Percentiles rank a stretch among this genome's conserved stretches.
phyloP scores from a whole-genome alignment of 2,797 vertebrate species.

The Bucorvus abyssinicus region DNA sequence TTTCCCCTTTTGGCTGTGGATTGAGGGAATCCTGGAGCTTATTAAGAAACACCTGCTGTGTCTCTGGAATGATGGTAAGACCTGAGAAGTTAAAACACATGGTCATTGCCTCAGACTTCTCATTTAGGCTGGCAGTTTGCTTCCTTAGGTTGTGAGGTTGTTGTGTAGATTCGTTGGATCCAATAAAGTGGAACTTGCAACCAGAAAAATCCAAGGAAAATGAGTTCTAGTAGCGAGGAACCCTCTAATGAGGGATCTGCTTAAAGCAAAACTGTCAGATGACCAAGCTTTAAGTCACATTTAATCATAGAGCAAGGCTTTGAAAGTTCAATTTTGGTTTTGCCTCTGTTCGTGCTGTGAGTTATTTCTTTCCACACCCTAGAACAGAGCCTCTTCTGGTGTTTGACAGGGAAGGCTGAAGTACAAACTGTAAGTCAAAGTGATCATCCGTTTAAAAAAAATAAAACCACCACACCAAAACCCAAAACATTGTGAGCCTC shows the following conservation, averaged over 20 bases:
- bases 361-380: neutral
- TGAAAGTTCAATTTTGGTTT: neutral
- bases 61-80: slow-evolving; percentile 95
- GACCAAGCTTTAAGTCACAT: neutral
- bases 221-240: neutral
- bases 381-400: neutral
- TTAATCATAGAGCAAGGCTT: neutral
- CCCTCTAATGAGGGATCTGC: neutral
- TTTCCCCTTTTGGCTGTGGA: slow-evolving; percentile 97
- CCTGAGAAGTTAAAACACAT: neutral
- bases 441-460: neutral
- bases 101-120: neutral
- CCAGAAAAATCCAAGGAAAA: neutral
- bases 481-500: neutral
- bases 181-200: neutral
- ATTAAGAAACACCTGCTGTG: slow-evolving; percentile 92
- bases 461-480: neutral
- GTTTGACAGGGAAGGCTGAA: neutral
- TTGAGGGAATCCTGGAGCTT: slow-evolving; percentile 94
- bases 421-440: neutral
- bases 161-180: neutral
- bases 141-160: neutral
- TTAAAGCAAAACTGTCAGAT: neutral
- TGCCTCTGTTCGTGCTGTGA: neutral
- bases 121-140: neutral